Conservation (phyloP, 2,797 vertebrate genomes). For the Sphaeramia orbicularis region DNA sequence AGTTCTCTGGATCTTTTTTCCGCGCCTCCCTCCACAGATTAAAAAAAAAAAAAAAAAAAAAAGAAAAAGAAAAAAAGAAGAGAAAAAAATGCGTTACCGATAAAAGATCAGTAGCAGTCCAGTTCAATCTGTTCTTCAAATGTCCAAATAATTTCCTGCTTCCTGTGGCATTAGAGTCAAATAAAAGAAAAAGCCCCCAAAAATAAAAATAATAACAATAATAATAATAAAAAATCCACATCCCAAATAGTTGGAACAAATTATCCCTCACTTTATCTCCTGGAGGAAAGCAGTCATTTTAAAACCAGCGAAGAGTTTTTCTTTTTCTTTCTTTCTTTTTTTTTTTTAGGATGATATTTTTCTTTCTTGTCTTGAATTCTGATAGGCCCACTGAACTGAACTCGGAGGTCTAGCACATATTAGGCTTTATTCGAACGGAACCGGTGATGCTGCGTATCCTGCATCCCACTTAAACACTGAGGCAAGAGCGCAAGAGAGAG, state of each 20-base stretch:
- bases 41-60: no score
- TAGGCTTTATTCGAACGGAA: conserved; percentile 31
- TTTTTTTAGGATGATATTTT: no score
- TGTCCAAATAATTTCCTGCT: conserved; percentile 31
- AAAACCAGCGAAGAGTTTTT: conserved; percentile 37
- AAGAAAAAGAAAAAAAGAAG: no score
- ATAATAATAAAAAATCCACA: background rate
- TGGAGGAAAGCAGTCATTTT: conserved; percentile 26
- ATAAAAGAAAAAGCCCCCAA: conserved; percentile 49
- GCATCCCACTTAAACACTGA: conserved; percentile 57
- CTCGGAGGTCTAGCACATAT: conserved; percentile 33
- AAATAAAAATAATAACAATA: conserved; percentile 66
- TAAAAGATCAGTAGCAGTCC: conserved; percentile 57
- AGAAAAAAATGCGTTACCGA: conserved; percentile 39
- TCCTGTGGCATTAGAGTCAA: conserved; percentile 33
- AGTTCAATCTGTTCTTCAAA: conserved; percentile 40
- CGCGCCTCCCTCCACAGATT: conserved; percentile 37
- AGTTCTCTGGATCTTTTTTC: conserved; percentile 55
- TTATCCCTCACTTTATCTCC: conserved; percentile 61
- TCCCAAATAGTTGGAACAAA: conserved; percentile 15
- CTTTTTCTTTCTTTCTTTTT: background rate
- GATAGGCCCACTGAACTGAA: conserved; percentile 41
- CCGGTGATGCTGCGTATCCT: conserved; percentile 73
- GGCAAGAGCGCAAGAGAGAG: conserved; percentile 46
- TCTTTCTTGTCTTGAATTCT: conserved; percentile 18